These are phyloP conservation scores for Phoxinus phoxinus DNA, from an alignment of 2,113 vertebrate species.

Conservation along the genomic window DNA sequence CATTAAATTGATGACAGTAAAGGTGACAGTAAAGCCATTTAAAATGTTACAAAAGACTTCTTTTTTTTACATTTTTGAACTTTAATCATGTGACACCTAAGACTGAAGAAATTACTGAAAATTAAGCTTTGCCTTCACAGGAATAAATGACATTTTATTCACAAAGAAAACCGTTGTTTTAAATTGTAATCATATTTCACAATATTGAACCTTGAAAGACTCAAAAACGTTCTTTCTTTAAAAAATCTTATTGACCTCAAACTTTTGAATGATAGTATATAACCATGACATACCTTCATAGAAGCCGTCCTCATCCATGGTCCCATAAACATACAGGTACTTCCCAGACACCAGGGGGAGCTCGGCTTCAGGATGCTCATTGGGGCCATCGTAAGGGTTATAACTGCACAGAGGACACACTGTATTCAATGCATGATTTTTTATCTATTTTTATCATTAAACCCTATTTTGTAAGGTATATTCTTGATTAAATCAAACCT, in stretches of 20 bases:
- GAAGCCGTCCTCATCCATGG: conserved; percentile 98
- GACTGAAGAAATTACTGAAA: not conserved
- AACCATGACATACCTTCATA: conserved; percentile 85
- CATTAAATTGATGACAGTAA: too few species aligned
- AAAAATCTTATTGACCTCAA: not conserved
- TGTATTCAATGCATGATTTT: not conserved
- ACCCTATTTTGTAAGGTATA: not conserved
- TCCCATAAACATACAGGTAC: conserved; percentile 96
- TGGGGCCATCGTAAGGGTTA: conserved; percentile 97
- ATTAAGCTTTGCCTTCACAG: not conserved
- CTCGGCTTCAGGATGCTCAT: conserved; percentile 97
- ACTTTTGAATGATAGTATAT: not conserved
- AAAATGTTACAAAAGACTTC: too few species aligned
- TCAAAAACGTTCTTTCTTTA: not conserved
- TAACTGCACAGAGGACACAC: conserved; percentile 77
- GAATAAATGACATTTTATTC: not conserved
- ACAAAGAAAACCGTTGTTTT: not conserved
- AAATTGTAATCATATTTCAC: not conserved
- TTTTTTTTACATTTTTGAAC: too few species aligned
- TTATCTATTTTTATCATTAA: not conserved
- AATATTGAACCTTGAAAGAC: not conserved
- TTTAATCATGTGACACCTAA: too few species aligned
- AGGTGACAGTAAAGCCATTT: too few species aligned
- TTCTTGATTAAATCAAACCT: not conserved
- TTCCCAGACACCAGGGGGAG: conserved; percentile 96